phyloP scores from a whole-genome alignment of 92 coral and sea anemone species.

The Phenganax marumi region DNA sequence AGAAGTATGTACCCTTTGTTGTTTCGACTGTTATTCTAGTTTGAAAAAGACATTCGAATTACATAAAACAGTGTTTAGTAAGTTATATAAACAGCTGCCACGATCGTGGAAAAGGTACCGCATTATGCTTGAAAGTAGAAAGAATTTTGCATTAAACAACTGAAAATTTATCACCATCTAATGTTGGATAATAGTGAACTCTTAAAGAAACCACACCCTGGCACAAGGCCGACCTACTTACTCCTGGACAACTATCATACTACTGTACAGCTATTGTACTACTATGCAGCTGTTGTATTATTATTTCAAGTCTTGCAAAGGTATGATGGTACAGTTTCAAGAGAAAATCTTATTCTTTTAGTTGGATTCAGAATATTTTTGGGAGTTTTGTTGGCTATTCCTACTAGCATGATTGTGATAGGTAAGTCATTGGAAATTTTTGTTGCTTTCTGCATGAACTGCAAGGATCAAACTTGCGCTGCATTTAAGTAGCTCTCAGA shows the following conservation, averaged over 20 bases:
- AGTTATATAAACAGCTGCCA: background rate
- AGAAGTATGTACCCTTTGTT: slow-evolving; percentile 68
- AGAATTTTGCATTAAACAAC: background rate
- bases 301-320: too few relatives aligned
- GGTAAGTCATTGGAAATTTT: slow-evolving; percentile 49
- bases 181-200: too few relatives aligned
- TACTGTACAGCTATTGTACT: background rate
- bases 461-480: too few relatives aligned
- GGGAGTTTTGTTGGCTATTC: slow-evolving; percentile 86
- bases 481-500: too few relatives aligned
- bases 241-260: too few relatives aligned
- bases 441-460: too few relatives aligned
- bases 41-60: too few relatives aligned
- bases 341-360: slow-evolving; percentile 38
- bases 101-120: background rate
- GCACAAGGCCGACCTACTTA: too few relatives aligned
- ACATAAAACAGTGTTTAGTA: background rate
- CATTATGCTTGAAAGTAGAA: too few relatives aligned
- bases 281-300: background rate
- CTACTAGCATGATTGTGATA: slow-evolving; percentile 86
- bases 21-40: too few relatives aligned
- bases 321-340: too few relatives aligned
- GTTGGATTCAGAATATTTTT: slow-evolving; percentile 84
- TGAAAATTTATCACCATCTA: background rate
- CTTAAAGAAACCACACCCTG: too few relatives aligned